Evolutionary conservation across 2,113 vertebrate species (phyloP).

Genomic region (Bos javanicus): DNA sequence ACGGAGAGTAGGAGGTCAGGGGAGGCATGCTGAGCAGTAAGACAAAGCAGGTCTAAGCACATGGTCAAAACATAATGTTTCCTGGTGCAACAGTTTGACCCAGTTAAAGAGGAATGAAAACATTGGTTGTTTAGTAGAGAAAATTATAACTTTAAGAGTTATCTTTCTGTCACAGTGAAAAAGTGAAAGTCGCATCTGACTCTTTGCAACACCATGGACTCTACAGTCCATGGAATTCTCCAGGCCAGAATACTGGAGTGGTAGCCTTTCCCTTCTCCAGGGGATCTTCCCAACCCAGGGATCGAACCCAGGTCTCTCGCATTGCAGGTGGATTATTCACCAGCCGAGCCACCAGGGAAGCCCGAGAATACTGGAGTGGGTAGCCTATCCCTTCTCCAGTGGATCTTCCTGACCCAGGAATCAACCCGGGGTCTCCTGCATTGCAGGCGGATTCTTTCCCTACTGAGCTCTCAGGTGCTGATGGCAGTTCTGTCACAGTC

Average conservation of each 20-base stretch:
- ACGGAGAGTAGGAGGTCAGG: neutral
- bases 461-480: neutral
- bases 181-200: neutral
- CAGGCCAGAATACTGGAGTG: neutral
- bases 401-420: neutral
- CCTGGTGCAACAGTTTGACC: neutral
- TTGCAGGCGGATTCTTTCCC: neutral
- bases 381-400: neutral
- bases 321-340: neutral
- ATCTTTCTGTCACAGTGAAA: neutral
- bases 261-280: neutral
- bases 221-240: neutral
- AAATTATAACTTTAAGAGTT: neutral
- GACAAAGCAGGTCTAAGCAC: neutral
- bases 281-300: neutral
- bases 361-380: neutral
- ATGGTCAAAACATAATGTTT: neutral
- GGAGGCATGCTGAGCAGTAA: neutral
- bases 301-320: neutral
- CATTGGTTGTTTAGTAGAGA: neutral
- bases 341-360: neutral
- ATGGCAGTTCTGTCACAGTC: neutral
- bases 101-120: neutral
- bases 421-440: neutral
- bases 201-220: neutral